These are phyloP conservation scores for Paradoxurus hermaphroditus DNA, from an alignment of 2,113 vertebrate genomes.

Conservation along the genomic window DNA sequence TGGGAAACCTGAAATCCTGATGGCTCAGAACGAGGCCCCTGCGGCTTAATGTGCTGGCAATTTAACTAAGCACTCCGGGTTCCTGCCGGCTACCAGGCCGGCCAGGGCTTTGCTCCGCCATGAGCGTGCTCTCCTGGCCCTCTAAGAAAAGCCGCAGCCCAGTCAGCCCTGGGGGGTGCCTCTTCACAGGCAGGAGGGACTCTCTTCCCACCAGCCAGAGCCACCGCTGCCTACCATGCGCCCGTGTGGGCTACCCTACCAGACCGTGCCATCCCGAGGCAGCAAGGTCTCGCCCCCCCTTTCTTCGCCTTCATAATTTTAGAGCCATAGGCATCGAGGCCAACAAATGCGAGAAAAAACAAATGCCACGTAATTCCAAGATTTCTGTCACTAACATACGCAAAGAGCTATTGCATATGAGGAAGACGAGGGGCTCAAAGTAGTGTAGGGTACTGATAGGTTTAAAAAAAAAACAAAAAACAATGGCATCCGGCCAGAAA, in stretches of 20 bases:
- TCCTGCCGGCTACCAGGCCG: background rate
- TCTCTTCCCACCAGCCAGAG: background rate
- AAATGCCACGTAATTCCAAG: conserved; percentile 24
- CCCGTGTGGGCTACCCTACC: background rate
- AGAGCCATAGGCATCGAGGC: background rate
- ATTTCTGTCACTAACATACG: background rate
- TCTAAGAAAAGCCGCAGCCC: background rate
- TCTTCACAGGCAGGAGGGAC: conserved; percentile 29
- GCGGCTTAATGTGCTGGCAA: conserved; percentile 37
- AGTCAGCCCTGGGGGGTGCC: background rate
- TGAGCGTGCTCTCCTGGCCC: conserved; percentile 20
- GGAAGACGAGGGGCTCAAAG: conserved; percentile 14
- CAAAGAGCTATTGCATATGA: conserved; percentile 28
- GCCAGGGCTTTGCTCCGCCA: background rate
- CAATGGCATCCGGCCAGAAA: background rate
- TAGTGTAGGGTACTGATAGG: background rate
- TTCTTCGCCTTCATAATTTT: background rate
- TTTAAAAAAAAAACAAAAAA: background rate
- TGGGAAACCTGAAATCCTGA: conserved; percentile 53
- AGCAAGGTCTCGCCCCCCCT: background rate
- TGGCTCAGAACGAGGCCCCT: conserved; percentile 52
- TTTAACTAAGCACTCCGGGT: background rate
- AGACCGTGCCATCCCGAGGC: background rate
- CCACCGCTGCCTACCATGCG: background rate
- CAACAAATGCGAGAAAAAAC: background rate